Conservation (phyloP, 2,797 vertebrate genomes). For the Apogon talboti region DNA sequence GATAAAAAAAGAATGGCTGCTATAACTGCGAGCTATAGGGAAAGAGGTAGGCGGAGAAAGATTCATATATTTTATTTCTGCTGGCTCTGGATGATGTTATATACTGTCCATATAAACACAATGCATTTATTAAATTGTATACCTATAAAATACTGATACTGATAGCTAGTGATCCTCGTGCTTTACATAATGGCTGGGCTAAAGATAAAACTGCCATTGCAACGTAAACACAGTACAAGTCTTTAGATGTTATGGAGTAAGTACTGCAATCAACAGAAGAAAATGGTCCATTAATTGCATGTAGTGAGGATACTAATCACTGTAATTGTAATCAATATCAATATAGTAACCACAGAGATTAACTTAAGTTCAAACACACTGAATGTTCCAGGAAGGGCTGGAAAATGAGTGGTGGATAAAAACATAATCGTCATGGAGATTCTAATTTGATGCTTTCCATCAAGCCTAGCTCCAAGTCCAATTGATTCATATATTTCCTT, state of each 20-base stretch:
- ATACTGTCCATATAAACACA: constrained; percentile 8
- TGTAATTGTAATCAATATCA: constrained; percentile 31
- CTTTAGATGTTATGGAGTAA: not conserved
- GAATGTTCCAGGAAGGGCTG: constrained; percentile 40
- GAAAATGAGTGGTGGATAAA: constrained; percentile 52
- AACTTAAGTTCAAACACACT: constrained; percentile 29
- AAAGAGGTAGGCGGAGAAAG: constrained; percentile 25
- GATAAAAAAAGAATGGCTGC: constrained; percentile 41
- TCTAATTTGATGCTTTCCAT: constrained; percentile 55
- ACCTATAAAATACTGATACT: not conserved
- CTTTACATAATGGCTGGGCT: not conserved
- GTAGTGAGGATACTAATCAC: constrained; percentile 13
- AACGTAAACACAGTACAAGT: not conserved
- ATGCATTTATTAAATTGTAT: not conserved
- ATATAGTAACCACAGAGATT: constrained; percentile 26
- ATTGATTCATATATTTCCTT: constrained; percentile 72
- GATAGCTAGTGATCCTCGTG: not conserved
- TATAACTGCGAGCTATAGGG: constrained; percentile 31
- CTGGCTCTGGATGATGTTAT: constrained; percentile 15
- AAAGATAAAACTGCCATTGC: not conserved
- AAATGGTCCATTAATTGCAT: constrained; percentile 5
- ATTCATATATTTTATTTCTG: constrained; percentile 39
- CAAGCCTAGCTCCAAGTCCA: constrained; percentile 43
- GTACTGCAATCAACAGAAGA: not conserved
- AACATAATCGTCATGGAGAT: constrained; percentile 61